Conservation (phyloP, 2,797 vertebrate genomes). For the Odontamblyopus lacepedii region DNA sequence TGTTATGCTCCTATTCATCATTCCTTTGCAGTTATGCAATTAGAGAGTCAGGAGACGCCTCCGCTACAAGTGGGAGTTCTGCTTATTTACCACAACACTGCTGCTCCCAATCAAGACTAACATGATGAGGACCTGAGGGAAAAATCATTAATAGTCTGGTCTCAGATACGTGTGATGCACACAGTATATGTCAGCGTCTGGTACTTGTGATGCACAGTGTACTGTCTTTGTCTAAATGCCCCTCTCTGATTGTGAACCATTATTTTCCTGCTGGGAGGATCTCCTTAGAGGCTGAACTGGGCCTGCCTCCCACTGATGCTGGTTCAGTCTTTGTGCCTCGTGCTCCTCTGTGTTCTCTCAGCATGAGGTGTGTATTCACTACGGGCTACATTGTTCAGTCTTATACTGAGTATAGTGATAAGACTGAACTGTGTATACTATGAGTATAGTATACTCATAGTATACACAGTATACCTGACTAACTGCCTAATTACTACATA, state of each 20-base stretch:
- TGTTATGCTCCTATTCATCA: not conserved
- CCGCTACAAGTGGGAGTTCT: not conserved
- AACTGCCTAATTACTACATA: too few species aligned
- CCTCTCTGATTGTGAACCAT: not conserved
- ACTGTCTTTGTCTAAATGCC: not conserved
- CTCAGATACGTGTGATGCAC: not conserved
- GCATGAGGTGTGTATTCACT: not conserved
- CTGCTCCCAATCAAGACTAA: not conserved
- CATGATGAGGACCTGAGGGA: not conserved
- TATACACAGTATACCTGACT: too few species aligned
- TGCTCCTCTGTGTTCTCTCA: not conserved
- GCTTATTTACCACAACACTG: not conserved
- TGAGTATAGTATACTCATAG: too few species aligned
- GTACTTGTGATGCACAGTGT: too few species aligned
- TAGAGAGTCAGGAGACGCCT: not conserved
- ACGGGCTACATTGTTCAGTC: not conserved
- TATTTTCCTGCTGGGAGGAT: constrained; percentile 1
- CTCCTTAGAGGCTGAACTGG: not conserved
- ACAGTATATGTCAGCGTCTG: not conserved
- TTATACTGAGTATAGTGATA: not conserved
- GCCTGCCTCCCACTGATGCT: not conserved
- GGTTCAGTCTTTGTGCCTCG: not conserved
- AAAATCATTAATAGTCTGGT: not conserved
- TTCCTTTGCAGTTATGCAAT: not conserved
- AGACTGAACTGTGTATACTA: too few species aligned